Conservation (phyloP, 1,140 invertebrate genomes). For the Polypedilum pembai region DNA sequence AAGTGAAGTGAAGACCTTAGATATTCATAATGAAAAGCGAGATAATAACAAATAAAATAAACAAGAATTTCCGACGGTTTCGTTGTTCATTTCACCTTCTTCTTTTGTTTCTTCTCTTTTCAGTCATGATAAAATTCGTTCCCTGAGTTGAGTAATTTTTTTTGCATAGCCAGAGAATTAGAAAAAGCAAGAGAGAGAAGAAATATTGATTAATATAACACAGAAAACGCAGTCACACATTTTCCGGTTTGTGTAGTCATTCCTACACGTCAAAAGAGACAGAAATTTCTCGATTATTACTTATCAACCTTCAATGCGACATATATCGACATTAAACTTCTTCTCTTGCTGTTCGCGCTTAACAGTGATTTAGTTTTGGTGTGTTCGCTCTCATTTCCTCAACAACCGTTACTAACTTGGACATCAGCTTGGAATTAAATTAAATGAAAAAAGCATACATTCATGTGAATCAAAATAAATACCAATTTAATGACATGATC, state of each 20-base stretch:
- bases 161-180: not conserved
- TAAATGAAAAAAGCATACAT: slow-evolving; percentile 2
- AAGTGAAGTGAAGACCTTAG: slow-evolving; percentile 19
- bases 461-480: slow-evolving; percentile 22
- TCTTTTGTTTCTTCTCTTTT: slow-evolving; percentile 18
- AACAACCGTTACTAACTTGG: slow-evolving; percentile 23
- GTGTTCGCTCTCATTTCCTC: not conserved
- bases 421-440: not conserved
- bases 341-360: not conserved
- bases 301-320: slow-evolving; percentile 22
- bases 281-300: not conserved
- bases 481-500: slow-evolving; percentile 20
- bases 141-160: not conserved
- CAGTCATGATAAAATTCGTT: not conserved
- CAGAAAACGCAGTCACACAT: not conserved
- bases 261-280: slow-evolving; percentile 15
- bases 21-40: slow-evolving; percentile 28
- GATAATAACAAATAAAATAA: slow-evolving; percentile 29
- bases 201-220: slow-evolving; percentile 10
- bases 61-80: slow-evolving; percentile 28
- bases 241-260: slow-evolving; percentile 21
- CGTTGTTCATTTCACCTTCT: slow-evolving; percentile 20
- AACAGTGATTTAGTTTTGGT: not conserved
- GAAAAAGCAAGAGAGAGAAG: not conserved
- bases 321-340: slow-evolving; percentile 3